These are phyloP conservation scores for Okamejei kenojei DNA, from an alignment of 2,797 vertebrate species.

Conservation along the genomic window DNA sequence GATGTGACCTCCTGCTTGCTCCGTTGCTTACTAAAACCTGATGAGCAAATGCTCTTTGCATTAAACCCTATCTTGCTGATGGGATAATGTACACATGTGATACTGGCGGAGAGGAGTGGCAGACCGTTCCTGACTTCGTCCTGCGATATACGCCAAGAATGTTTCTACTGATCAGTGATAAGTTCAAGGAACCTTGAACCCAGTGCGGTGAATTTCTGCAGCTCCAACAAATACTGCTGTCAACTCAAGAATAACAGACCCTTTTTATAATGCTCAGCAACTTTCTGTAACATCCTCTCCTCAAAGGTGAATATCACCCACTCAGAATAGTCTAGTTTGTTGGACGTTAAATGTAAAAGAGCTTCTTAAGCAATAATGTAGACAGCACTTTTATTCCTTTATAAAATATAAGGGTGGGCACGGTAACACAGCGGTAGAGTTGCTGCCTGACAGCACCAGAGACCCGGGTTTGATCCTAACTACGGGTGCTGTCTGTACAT, in stretches of 20 bases:
- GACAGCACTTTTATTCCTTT: constrained; percentile 1
- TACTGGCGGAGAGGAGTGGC: neutral
- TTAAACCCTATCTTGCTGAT: neutral
- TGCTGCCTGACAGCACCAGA: too few species aligned
- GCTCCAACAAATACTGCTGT: neutral
- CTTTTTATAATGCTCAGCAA: constrained; percentile 7
- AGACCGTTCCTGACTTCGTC: neutral
- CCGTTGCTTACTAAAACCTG: neutral
- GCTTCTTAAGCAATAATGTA: constrained; percentile 9
- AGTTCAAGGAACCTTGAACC: neutral
- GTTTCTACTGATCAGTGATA: neutral
- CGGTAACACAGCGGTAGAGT: too few species aligned
- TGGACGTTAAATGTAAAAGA: neutral
- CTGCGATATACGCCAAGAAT: neutral
- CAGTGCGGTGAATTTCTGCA: neutral
- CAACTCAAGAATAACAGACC: neutral
- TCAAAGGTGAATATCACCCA: neutral
- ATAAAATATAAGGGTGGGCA: neutral
- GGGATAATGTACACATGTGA: neutral
- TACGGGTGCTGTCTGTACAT: too few species aligned
- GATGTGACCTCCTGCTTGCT: neutral
- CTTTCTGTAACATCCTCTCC: neutral
- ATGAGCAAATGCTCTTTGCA: neutral
- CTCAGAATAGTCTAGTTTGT: neutral
- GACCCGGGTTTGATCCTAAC: too few species aligned